phyloP scores from a whole-genome alignment of 2,113 vertebrate genomes.

The Neotragus pygmaeus region DNA sequence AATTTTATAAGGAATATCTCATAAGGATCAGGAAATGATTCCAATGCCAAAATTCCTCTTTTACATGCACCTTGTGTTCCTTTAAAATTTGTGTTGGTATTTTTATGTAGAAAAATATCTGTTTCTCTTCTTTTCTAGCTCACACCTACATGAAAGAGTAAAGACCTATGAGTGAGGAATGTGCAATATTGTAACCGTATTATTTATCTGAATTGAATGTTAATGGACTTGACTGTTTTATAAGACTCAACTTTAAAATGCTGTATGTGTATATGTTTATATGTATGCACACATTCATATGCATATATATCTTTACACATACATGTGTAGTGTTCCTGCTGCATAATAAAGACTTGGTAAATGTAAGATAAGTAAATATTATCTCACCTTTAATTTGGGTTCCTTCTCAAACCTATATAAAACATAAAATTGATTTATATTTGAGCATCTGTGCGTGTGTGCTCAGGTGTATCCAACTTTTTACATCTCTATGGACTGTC shows the following conservation, averaged over 20 bases:
- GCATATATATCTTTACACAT: background rate
- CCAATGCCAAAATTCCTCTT: background rate
- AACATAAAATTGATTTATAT: background rate
- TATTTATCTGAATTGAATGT: background rate
- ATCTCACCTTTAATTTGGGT: background rate
- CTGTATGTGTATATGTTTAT: background rate
- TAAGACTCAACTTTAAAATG: background rate
- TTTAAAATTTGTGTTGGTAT: background rate
- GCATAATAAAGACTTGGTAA: background rate
- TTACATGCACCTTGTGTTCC: background rate
- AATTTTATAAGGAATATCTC: background rate
- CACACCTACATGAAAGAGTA: background rate
- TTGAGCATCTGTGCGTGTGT: background rate
- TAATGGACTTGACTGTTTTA: background rate
- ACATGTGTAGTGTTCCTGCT: background rate
- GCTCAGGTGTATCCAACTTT: background rate
- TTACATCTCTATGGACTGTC: background rate
- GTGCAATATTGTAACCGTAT: background rate
- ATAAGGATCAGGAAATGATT: background rate
- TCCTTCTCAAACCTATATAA: background rate
- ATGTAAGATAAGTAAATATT: background rate
- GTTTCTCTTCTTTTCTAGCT: background rate
- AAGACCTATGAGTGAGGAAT: background rate
- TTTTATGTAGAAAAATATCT: background rate
- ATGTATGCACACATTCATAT: background rate